A percentile compares a stretch with the other conserved stretches of the same genome.
These are phyloP conservation scores for Agonum fuliginosum DNA, from an alignment of 2,888 invertebrate species.

Conservation along the genomic window DNA sequence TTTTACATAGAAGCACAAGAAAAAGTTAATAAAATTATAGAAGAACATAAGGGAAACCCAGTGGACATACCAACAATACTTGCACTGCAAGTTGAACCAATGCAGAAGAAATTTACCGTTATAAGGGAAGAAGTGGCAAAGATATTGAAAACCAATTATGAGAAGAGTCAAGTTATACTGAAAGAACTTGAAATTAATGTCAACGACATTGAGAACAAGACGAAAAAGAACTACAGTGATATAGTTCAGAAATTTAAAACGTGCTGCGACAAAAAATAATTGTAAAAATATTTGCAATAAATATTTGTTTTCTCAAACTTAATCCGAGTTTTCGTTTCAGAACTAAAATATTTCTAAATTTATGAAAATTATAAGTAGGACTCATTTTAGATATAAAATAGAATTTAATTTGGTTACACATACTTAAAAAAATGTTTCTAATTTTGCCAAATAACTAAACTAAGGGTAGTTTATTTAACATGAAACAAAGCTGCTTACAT, in stretches of 20 bases:
- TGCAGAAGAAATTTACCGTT: constrained; percentile 17
- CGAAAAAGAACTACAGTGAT: constrained; percentile 26
- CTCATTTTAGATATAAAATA: too few relatives aligned
- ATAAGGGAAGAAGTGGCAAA: constrained; percentile 40
- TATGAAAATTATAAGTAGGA: too few relatives aligned
- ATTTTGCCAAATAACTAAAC: too few relatives aligned
- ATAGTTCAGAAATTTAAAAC: constrained; percentile 30
- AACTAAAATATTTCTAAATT: too few relatives aligned
- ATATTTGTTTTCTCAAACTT: background rate
- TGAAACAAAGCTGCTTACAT: too few relatives aligned
- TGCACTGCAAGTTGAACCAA: constrained; percentile 14
- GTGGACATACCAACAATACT: constrained; percentile 3
- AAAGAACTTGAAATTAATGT: constrained; percentile 24
- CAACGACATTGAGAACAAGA: constrained; percentile 17
- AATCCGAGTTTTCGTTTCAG: too few relatives aligned
- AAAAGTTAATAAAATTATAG: background rate
- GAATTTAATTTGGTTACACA: too few relatives aligned
- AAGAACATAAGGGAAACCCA: constrained; percentile 20
- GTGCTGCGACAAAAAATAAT: constrained; percentile 6
- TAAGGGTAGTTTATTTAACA: too few relatives aligned
- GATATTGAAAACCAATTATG: constrained; percentile 24
- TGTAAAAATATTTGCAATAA: background rate
- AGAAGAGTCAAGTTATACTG: constrained; percentile 18
- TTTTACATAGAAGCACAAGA: constrained; percentile 36
- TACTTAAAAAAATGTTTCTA: too few relatives aligned